Evolutionary conservation across 2,888 invertebrate genomes (phyloP), one percentile per base, ranked within the genome.

Genomic region (Drosophila borborema): DNA sequence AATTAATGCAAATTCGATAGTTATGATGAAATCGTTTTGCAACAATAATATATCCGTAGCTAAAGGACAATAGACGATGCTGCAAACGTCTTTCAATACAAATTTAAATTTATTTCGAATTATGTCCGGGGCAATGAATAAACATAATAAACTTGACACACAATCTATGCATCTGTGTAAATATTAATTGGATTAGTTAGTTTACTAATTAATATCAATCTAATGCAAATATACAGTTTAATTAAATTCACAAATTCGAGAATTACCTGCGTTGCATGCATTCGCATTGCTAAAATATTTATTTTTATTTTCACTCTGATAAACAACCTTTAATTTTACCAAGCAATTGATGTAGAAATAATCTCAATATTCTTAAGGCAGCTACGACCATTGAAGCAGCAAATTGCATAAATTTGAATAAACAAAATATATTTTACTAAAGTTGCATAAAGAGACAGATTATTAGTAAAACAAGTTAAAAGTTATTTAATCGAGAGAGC

Each of bases 1-100:
- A 64, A 64, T 53, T 84, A 70, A 84, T 82, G 85, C 72, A 86
- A 82, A 82, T 86, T 82, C 78, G 59, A 60, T 69, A 59, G 72
- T 72, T 62, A 82, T 72, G 78, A 73, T 75, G 55, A 84, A 84
- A 83, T 84, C 81, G 80, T 86, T 84, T 77, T 31, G 49, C 2
- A 12, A 34, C 49, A 51, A 51, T 49, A n/a, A 16, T 16, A 48
- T 31, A n/a, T 31, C 51, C 51, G 6, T 18, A 46, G 23, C 53
- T n/a, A 65, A 63, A 63, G 59, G 46, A 28, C 54, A 58, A 40
- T 38, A 62, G 49, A 51, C 62, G 18, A 23, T n/a, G 40, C 38
- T 36, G 36, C 20, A 9, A 38, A 38, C 20, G 16, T 36, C 16
- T 23, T 23, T 36, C 49, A n/a, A 31, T 18, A 12, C 5, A 12